Evolutionary conservation across 1,140 invertebrate species (phyloP), one percentile per base, ranked within the genome.

Genomic region (Bombus waltoni): DNA sequence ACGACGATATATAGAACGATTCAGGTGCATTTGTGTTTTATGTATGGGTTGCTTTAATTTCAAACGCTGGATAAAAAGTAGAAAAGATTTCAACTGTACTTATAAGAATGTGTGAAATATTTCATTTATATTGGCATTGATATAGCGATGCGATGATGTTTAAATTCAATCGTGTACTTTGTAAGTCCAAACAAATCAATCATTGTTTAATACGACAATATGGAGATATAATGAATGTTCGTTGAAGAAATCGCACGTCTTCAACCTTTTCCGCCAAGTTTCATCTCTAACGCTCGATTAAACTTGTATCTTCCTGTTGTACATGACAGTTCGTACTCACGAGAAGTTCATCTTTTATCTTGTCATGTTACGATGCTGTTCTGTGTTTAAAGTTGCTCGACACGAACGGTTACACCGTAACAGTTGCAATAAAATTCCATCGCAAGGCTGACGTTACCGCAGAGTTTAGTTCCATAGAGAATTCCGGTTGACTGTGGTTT

Each of bases 401-500:
- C 57, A 40, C 18, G 75, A 88, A 68, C 70, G 4, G 40, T 70
- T 77, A 62, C 32, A 42, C 11, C 78, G 74, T 53, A 53, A 53
- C 47, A 53, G 83, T 89, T 88, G 80, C 88, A 85, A 85, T 82
- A 84, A 88, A 91, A 90, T 87, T 85, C 70, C 72, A 90, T 91
- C 66, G 78, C 70, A 72, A 59, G 68, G 28, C 62, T 73, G 70
- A 35, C 70, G 65, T 57, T 71, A 59, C 86, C 72, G 66, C 75
- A 62, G 47, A 77, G 81, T 91, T 93, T 87, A 92, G 94, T 93
- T 91, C 92, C 92, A 92, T 92, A 84, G 93, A 92, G 94, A 93
- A 93, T 94, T 93, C 62, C 92, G 91, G 87, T 89, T 81, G 90
- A 90, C 92, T 91, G 88, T 89, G 91, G 92, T 93, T 93, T 94